phyloP scores from a whole-genome alignment of 2,797 vertebrate genomes.

The Rhynchotus rufescens region DNA sequence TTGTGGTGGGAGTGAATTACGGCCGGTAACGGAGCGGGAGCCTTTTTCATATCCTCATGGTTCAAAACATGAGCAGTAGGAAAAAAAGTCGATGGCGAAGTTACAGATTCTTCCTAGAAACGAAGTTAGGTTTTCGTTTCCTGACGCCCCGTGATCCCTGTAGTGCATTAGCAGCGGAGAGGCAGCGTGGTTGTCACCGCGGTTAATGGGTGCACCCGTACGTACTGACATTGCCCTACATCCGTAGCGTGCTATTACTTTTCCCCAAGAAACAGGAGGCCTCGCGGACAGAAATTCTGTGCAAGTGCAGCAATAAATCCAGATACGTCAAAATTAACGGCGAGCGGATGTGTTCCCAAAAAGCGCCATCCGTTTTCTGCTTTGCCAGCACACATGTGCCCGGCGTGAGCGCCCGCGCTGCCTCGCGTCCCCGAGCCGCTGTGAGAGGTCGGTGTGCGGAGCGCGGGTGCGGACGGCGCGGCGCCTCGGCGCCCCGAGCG shows the following conservation, averaged over 20 bases:
- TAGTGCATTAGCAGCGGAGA: background rate
- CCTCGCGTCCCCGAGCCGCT: background rate
- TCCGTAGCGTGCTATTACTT: background rate
- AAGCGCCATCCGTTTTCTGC: background rate
- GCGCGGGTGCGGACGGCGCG: too few species aligned
- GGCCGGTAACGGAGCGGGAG: background rate
- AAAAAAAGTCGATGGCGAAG: background rate
- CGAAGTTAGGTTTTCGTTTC: background rate
- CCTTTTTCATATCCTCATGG: background rate
- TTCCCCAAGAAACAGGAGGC: background rate
- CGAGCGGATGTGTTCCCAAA: background rate
- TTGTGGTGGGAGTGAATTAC: rapidly evolving
- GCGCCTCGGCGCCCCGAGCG: too few species aligned
- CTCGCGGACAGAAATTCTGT: background rate
- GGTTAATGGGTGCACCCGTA: rapidly evolving
- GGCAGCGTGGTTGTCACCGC: background rate
- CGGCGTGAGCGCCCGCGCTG: background rate
- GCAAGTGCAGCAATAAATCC: background rate
- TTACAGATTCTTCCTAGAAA: background rate
- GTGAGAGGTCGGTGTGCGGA: background rate
- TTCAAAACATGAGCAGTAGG: background rate
- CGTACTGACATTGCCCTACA: rapidly evolving
- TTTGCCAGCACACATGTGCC: background rate
- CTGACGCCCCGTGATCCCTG: rapidly evolving
- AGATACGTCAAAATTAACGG: background rate